Base-by-base conservation (phyloP, 2,888 invertebrate species). In the Drosophila putrida region DNA sequence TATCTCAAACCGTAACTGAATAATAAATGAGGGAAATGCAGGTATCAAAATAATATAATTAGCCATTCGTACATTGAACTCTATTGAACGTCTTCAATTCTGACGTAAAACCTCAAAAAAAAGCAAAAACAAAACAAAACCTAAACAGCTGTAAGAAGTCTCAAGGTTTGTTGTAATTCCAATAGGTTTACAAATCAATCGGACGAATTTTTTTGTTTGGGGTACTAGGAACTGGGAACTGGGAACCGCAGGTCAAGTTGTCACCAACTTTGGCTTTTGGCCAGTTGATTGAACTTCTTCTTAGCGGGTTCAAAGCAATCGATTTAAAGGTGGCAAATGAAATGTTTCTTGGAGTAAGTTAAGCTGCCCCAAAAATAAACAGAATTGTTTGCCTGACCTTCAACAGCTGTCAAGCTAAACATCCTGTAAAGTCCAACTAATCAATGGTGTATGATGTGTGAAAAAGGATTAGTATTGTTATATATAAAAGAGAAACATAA, bases 221-320 rank as follows among this genome's bases (percentile, higher is more conserved):
- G 8, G 35, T 27, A 20, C 20, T 20, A 20, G 20, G 10, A 8
- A 31, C 9, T 4, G 15, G 38, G 15, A 41, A 41, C 33, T 46
- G 31, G 43, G 35, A 44, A 20, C 13, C 54, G 43, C 51, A 53
- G 73, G 72, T 74, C 54, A 65, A 77, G 71, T 69, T 54, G 64
- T 64, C 55, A 59, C 46, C 47, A 53, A 49, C 49, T 64, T 46
- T 43, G 59, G n/a, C 49, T 65, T 76, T 53, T 74, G 67, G 15
- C 62, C 71, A 75, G 82, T 84, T 87, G 84, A 84, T 87, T 84
- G 84, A 84, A 84, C 84, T 82, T 67, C 28, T 64, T 41, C 15
- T 20, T 13, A 33, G 67, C 66, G 35, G 64, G 72, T 67, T 72
- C 69, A 73, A 70, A 71, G 65, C 71, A 79, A 84, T 84, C 87